Conservation (phyloP, 53 echinoderm and acorn worm species). For the Temnopleurus reevesii region DNA sequence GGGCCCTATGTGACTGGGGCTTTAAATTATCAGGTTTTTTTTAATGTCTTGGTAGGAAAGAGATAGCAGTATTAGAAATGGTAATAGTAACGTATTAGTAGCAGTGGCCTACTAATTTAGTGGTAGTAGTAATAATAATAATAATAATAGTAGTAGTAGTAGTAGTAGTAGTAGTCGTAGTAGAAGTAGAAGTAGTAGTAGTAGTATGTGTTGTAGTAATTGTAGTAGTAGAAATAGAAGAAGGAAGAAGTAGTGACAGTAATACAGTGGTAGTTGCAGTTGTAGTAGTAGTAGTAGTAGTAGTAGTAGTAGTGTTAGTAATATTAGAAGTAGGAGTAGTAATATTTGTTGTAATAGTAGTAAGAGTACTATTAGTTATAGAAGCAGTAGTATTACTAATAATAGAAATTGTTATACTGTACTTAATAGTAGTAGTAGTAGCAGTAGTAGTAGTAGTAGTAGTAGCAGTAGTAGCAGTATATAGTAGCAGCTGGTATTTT, state of each 20-base stretch:
- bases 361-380: neutral
- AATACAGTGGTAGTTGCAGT: slow-evolving; percentile 13
- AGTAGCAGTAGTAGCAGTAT: slow-evolving; percentile 17
- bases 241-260: neutral
- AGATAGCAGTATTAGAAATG: neutral
- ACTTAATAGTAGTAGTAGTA: neutral
- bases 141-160: neutral
- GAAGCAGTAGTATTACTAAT: neutral
- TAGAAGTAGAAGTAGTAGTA: slow-evolving; percentile 14
- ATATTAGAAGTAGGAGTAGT: slow-evolving; percentile 15
- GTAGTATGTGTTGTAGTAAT: neutral
- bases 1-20: too few relatives aligned
- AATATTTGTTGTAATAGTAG: neutral
- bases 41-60: too few relatives aligned
- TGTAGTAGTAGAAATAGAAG: neutral
- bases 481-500: neutral
- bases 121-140: neutral
- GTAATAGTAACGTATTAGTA: neutral
- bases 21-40: too few relatives aligned
- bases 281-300: slow-evolving; percentile 10
- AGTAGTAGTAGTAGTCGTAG: neutral
- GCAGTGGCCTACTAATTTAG: neutral
- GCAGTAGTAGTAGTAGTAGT: neutral
- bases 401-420: neutral
- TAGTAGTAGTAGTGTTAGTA: slow-evolving; percentile 7